Conservation (phyloP, 2,113 vertebrate genomes). For the Setophaga kirtlandii region DNA sequence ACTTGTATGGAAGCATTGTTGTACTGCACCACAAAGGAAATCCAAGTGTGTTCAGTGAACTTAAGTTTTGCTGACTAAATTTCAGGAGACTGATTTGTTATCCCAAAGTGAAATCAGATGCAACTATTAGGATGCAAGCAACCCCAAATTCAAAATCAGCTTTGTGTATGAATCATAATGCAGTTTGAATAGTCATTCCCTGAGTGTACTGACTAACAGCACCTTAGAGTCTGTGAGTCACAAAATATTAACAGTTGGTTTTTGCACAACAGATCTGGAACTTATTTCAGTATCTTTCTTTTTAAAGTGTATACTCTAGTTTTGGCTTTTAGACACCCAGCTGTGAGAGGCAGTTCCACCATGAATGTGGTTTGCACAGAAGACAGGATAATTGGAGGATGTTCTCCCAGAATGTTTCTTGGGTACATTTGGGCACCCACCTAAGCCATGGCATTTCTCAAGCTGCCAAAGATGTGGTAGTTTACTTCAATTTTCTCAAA, state of each 20-base stretch:
- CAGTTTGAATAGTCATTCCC: background rate
- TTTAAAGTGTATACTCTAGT: background rate
- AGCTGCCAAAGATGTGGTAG: background rate
- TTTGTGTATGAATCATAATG: background rate
- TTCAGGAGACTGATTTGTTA: background rate
- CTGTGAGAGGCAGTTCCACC: background rate
- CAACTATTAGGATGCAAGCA: background rate
- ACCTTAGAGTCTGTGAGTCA: background rate
- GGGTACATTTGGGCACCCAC: background rate
- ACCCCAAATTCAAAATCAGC: background rate
- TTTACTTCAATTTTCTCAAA: background rate
- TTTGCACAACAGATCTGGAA: background rate
- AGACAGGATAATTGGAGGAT: background rate
- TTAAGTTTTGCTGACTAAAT: background rate
- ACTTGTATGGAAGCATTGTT: background rate
- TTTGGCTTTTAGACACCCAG: background rate
- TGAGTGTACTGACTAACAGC: background rate
- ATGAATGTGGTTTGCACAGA: background rate
- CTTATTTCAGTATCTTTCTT: background rate
- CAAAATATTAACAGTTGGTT: background rate
- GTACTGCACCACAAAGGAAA: background rate
- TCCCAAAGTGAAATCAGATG: background rate
- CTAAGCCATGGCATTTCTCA: background rate
- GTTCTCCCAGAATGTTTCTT: accelerated
- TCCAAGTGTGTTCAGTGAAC: background rate